Evolutionary conservation across 2,113 vertebrate genomes (phyloP).

Genomic region (Sphyrna mokarran): DNA sequence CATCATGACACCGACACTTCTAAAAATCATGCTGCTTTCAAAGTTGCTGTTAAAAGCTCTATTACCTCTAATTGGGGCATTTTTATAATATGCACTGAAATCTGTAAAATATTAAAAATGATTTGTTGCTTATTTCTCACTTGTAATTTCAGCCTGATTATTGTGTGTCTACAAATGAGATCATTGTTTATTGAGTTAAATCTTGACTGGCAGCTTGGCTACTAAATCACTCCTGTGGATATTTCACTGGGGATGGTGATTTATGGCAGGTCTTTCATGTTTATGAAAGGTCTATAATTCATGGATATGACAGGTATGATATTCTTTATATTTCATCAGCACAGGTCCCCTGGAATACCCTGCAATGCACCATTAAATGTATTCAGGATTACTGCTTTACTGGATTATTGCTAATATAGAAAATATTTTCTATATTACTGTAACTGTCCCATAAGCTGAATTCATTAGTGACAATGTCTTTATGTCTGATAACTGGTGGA

Average conservation of each 20-base stretch:
- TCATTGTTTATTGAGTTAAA: conserved; percentile 26
- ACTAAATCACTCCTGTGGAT: conserved; percentile 18
- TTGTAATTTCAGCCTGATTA: conserved; percentile 1
- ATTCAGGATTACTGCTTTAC: background rate
- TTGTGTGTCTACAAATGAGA: conserved; percentile 23
- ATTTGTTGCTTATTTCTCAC: background rate
- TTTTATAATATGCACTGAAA: background rate
- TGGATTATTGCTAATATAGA: too few species aligned
- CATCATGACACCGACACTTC: too few species aligned
- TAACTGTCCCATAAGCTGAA: background rate
- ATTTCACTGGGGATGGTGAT: conserved; percentile 21
- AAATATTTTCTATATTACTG: background rate
- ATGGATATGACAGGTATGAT: background rate
- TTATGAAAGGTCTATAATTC: conserved; percentile 27
- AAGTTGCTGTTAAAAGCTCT: background rate
- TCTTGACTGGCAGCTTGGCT: background rate
- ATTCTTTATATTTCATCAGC: conserved; percentile 31
- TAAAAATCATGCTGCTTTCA: background rate
- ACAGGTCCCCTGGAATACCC: background rate
- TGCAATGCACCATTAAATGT: conserved; percentile 8
- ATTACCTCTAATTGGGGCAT: background rate
- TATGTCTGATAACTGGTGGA: background rate
- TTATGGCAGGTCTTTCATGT: conserved; percentile 23
- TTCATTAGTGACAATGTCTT: background rate
- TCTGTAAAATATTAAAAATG: background rate